Evolutionary conservation across 2,113 vertebrate species (phyloP).

Genomic region (Sminthopsis crassicaudata): DNA sequence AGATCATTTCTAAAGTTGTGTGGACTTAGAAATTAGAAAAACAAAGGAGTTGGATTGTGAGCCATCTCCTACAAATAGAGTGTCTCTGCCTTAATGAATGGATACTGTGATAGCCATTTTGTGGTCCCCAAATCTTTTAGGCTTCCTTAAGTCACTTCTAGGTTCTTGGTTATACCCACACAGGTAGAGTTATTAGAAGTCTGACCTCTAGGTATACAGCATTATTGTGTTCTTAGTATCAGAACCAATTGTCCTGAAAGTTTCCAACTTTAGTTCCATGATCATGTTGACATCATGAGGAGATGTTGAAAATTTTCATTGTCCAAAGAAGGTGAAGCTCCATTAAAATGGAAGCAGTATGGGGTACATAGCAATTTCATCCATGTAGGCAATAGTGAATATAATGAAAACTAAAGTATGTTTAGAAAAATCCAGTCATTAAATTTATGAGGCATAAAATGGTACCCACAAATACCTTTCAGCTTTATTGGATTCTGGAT

Average conservation of each 20-base stretch:
- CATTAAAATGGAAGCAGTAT: neutral
- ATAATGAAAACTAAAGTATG: neutral
- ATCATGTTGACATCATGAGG: neutral
- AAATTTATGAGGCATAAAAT: neutral
- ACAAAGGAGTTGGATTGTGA: neutral
- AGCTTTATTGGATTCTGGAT: neutral
- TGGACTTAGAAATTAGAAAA: neutral
- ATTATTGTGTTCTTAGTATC: neutral
- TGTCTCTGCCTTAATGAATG: fast-evolving
- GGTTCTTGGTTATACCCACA: neutral
- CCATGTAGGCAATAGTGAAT: neutral
- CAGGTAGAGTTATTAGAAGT: neutral
- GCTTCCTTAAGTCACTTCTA: neutral
- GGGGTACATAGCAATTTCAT: neutral
- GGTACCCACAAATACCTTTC: neutral
- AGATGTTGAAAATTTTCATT: neutral
- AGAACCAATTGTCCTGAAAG: neutral
- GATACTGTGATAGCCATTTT: too few relatives aligned
- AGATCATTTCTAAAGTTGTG: neutral
- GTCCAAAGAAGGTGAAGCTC: neutral
- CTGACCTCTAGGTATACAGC: neutral
- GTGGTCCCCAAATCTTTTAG: neutral
- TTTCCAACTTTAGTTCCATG: neutral
- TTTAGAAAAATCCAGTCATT: neutral
- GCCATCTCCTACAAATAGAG: neutral